Evolutionary conservation across 2,888 invertebrate species (phyloP).

Genomic region (Teleiodes luculella): DNA sequence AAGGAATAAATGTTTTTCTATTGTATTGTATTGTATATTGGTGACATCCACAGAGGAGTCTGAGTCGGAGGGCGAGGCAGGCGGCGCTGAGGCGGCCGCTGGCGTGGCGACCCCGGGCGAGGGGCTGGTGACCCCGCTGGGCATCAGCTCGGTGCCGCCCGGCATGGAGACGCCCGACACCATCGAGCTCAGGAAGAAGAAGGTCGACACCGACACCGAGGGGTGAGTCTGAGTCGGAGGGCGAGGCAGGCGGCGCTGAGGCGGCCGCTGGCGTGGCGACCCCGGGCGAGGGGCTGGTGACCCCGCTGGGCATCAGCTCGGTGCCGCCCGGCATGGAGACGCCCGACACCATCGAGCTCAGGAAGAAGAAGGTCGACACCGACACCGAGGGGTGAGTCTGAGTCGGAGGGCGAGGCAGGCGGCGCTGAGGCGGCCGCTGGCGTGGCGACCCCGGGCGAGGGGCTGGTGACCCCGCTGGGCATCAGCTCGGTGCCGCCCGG

Average conservation of each 20-base stretch:
- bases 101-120: slow-evolving; percentile 74
- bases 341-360: slow-evolving; percentile 97
- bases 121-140: slow-evolving; percentile 95
- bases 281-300: slow-evolving; percentile 90
- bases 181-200: slow-evolving; percentile 97
- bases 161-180: slow-evolving; percentile 99
- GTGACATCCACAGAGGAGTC: slow-evolving; percentile 54
- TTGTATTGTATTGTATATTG: no score
- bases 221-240: slow-evolving; percentile 77
- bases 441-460: slow-evolving; percentile 94
- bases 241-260: no score
- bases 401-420: no score
- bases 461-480: slow-evolving; percentile 96
- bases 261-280: no score
- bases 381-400: slow-evolving; percentile 84
- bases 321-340: slow-evolving; percentile 98
- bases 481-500: slow-evolving; percentile 94
- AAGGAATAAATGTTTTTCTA: no score
- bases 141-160: slow-evolving; percentile 92
- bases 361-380: slow-evolving; percentile 97
- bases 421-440: no score
- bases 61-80: slow-evolving; percentile 47
- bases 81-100: slow-evolving; percentile 58
- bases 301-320: slow-evolving; percentile 93
- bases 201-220: slow-evolving; percentile 97